These are phyloP conservation scores for Onchidella celtica DNA, from an alignment of 2,888 invertebrate species.

Conservation along the genomic window DNA sequence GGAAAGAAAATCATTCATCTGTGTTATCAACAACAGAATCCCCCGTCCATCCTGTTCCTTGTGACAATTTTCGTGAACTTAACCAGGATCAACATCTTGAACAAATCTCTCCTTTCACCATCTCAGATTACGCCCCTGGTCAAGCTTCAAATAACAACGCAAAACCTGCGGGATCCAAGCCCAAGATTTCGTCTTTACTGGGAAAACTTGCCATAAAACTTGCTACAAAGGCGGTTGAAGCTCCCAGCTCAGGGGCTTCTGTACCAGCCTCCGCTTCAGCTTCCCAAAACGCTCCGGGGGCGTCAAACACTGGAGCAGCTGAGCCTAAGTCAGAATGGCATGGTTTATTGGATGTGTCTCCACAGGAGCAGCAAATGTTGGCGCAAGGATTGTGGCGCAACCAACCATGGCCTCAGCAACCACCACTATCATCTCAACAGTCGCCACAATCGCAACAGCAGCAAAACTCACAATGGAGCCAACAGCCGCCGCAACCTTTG, in stretches of 20 bases:
- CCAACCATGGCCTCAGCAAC: neutral
- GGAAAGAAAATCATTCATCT: neutral
- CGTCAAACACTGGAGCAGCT: neutral
- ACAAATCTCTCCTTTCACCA: constrained; percentile 35
- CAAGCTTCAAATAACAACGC: too few relatives aligned
- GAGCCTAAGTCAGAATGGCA: constrained; percentile 4
- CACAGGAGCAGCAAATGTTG: constrained; percentile 31
- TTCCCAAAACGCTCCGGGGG: neutral
- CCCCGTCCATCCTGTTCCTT: neutral
- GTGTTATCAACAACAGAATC: neutral
- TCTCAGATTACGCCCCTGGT: constrained; percentile 35
- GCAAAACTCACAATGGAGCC: neutral
- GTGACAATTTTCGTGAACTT: neutral
- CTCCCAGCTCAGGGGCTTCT: neutral
- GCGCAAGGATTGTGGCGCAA: neutral
- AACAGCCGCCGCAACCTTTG: neutral
- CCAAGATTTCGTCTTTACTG: constrained; percentile 19
- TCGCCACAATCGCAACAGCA: constrained; percentile 11
- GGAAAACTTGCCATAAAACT: constrained; percentile 29
- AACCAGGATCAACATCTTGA: constrained; percentile 26
- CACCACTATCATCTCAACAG: neutral
- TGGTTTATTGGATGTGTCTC: constrained; percentile 29
- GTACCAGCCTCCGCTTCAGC: neutral
- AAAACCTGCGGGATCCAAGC: neutral
- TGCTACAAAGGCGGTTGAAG: constrained; percentile 6